Conservation (phyloP, 2,113 vertebrate species). For the Arizona elegans region DNA sequence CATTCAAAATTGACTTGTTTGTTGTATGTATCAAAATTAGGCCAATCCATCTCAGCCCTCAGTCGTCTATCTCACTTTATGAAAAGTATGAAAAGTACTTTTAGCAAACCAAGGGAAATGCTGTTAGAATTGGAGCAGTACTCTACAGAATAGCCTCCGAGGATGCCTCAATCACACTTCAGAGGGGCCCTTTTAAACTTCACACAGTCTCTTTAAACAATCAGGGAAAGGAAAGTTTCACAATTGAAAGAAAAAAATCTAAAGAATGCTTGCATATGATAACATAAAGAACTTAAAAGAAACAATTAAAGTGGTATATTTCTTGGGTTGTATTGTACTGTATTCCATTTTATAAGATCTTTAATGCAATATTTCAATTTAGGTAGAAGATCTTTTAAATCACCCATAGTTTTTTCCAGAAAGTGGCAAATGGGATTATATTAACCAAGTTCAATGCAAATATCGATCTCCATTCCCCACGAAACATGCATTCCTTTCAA, state of each 20-base stretch:
- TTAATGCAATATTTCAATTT: neutral
- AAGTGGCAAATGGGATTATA: neutral
- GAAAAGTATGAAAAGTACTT: neutral
- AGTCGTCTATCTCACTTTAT: neutral
- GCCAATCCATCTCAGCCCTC: neutral
- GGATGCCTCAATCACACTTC: neutral
- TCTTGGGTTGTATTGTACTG: neutral
- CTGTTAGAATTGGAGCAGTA: neutral
- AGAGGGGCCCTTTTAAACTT: neutral
- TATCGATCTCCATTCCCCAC: neutral
- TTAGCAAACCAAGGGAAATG: neutral
- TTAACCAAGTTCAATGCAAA: neutral
- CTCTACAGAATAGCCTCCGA: neutral
- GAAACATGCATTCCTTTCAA: slow-evolving; percentile 1
- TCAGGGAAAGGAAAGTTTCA: neutral
- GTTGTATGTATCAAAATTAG: neutral
- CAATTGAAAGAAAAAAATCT: neutral
- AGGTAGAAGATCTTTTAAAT: neutral
- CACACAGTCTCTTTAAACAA: neutral
- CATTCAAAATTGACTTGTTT: neutral
- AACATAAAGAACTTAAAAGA: neutral
- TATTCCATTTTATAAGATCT: neutral
- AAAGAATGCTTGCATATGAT: neutral
- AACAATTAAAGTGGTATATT: neutral
- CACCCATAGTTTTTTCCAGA: neutral